Evolutionary conservation across 2,888 invertebrate species (phyloP), one percentile per base, ranked within the genome.

Genomic region (Volucella bombylans): DNA sequence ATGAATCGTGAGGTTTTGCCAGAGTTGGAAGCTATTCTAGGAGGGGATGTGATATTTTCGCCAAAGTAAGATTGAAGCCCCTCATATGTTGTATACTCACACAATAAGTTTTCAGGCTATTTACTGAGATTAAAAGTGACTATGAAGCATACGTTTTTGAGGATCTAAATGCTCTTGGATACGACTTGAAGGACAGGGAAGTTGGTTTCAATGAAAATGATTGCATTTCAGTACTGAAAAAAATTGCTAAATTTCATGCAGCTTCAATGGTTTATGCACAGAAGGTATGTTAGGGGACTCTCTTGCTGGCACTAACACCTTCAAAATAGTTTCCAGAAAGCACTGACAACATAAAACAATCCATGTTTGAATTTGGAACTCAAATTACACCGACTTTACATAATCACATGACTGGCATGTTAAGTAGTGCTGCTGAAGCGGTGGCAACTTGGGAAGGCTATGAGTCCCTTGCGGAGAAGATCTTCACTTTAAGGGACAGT

Each of bases 221-320:
- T 86, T 91, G 91, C 77, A 87, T 90, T 49, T 72, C 92, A 68
- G 92, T 93, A 1, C 87, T 93, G 6, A 90, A 90, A 65, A 92
- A 92, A 87, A 88, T 93, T 83, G 93, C 92, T 0, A 90, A 89
- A 83, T 92, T 93, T 87, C 93, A 93, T 86, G 93, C 93, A 1
- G 90, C 92, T 18, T 93, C 93, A 1, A 91, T 93, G 31, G 91
- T 92, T 39, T 87, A 93, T 68, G 91, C 90, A 74, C 92, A 93
- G 88, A 92, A 92, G 90, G 93, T 76, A 45, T 15, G 14, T 4
- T 14, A n/a, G 4, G 9, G n/a, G 4, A 6, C 1, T 31, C 6
- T 1, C 31, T n/a, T 38, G 4, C 0, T 10, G 9, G 8, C 9
- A 23, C 6, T 23, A 39, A 55, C 8, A 12, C 18, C 1, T 2